phyloP scores from a whole-genome alignment of 2,888 invertebrate genomes.

The Tyria jacobaeae region DNA sequence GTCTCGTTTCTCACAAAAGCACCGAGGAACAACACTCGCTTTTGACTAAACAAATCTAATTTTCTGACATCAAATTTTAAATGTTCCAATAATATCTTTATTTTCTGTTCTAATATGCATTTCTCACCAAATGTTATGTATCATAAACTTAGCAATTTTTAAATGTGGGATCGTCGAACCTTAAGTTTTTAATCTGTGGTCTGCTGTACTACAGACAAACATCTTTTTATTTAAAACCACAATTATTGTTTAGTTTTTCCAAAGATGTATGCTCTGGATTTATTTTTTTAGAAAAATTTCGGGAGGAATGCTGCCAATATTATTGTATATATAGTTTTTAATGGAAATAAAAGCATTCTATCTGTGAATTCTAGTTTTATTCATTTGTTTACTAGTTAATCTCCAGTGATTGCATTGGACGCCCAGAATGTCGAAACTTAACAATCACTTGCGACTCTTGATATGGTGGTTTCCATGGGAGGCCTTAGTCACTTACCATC shows the following conservation, averaged over 20 bases:
- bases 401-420: not conserved
- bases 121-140: constrained; percentile 24
- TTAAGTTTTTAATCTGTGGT: constrained; percentile 29
- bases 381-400: not conserved
- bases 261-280: constrained; percentile 71
- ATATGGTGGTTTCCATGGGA: no score
- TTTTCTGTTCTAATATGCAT: constrained; percentile 22
- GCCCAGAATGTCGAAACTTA: not conserved
- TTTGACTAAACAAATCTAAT: not conserved
- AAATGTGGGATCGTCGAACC: constrained; percentile 13
- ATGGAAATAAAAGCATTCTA: constrained; percentile 68
- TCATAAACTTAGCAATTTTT: constrained; percentile 14
- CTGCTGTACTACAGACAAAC: constrained; percentile 23
- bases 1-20: not conserved
- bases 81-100: constrained; percentile 1
- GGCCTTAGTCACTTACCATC: no score
- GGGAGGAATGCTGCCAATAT: constrained; percentile 58
- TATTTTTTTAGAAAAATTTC: constrained; percentile 66
- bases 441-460: no score
- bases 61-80: not conserved
- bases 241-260: constrained; percentile 58
- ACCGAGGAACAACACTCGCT: not conserved
- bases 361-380: constrained; percentile 53
- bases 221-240: constrained; percentile 37
- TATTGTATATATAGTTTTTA: constrained; percentile 69